Percentiles rank a stretch among this genome's conserved stretches.
These are phyloP conservation scores for Hassar affinis DNA, from an alignment of 2,113 vertebrate species.

Conservation along the genomic window DNA sequence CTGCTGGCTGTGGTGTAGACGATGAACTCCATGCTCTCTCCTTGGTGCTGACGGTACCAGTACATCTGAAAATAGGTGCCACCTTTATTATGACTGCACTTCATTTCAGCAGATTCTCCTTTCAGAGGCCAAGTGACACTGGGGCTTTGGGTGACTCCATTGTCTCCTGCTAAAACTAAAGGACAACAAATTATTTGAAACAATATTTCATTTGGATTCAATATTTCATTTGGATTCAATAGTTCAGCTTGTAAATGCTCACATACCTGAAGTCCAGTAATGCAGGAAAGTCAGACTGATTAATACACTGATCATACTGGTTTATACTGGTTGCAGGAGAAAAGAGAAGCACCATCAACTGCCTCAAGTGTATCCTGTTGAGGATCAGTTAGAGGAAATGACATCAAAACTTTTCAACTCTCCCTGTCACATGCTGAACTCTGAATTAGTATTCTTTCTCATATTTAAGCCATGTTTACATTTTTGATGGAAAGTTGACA, in stretches of 20 bases:
- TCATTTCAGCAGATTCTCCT: slow-evolving; percentile 39
- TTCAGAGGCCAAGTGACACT: not conserved
- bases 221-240: no score
- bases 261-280: not conserved
- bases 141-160: slow-evolving; percentile 50
- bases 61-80: slow-evolving; percentile 48
- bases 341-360: not conserved
- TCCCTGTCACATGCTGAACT: not conserved
- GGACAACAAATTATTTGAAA: not conserved
- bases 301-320: slow-evolving; percentile 5
- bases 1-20: not conserved
- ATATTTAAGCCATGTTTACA: no score
- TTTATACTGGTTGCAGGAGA: no score
- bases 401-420: not conserved
- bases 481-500: no score
- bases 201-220: no score
- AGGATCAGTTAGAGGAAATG: not conserved
- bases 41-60: slow-evolving; percentile 63
- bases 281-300: slow-evolving; percentile 1
- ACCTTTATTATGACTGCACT: slow-evolving; percentile 39
- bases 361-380: not conserved
- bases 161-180: slow-evolving; percentile 14
- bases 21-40: slow-evolving; percentile 50
- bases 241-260: no score
- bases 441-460: no score